Evolutionary conservation across 1,140 invertebrate species (phyloP).

Genomic region (Sycobia sp.): DNA sequence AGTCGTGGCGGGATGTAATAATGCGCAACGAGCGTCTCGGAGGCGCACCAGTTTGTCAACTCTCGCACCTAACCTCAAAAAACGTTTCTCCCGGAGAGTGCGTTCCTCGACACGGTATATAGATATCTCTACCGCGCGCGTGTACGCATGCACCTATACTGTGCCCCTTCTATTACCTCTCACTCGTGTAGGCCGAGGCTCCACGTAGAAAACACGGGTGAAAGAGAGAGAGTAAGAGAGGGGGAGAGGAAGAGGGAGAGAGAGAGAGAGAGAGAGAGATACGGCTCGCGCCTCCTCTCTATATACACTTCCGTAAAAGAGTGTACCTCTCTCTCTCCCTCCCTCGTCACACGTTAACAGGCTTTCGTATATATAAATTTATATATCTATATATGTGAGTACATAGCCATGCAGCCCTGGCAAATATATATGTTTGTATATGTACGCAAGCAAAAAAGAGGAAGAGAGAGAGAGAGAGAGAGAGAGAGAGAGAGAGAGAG

Average conservation of each 20-base stretch:
- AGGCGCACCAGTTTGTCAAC: background rate
- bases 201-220: conserved; percentile 5
- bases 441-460: too few relatives aligned
- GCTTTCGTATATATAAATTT: too few relatives aligned
- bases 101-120: too few relatives aligned
- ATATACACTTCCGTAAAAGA: conserved; percentile 21
- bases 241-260: background rate
- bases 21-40: background rate
- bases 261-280: background rate
- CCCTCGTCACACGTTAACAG: background rate
- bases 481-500: background rate
- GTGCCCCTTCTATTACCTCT: conserved; percentile 22
- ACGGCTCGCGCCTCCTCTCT: background rate
- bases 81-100: background rate
- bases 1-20: background rate
- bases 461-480: background rate
- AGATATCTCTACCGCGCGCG: background rate
- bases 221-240: background rate
- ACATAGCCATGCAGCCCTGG: too few relatives aligned
- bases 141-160: background rate
- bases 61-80: conserved; percentile 25
- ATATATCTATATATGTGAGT: too few relatives aligned
- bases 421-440: too few relatives aligned
- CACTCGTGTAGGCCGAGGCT: conserved; percentile 20
- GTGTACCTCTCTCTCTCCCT: background rate